phyloP scores from a whole-genome alignment of 2,113 vertebrate genomes.

The Pycnonotus jocosus region DNA sequence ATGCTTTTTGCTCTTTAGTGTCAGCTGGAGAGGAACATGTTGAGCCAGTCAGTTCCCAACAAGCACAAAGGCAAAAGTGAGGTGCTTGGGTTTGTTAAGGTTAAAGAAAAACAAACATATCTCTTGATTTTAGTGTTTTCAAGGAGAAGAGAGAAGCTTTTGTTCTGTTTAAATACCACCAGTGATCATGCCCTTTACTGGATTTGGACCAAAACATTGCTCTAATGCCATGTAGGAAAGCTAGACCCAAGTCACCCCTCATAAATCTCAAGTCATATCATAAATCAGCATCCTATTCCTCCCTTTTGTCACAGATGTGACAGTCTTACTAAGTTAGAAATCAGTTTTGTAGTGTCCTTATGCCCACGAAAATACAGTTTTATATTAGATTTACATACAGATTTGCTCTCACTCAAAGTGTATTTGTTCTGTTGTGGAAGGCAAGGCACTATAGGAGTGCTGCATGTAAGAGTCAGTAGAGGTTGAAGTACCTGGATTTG shows the following conservation, averaged over 20 bases:
- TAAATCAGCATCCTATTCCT: background rate
- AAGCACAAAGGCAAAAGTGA: background rate
- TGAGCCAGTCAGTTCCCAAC: background rate
- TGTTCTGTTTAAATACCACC: background rate
- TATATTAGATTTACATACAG: background rate
- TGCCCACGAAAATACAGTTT: background rate
- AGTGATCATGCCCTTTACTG: background rate
- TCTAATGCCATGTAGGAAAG: background rate
- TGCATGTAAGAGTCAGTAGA: background rate
- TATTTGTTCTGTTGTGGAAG: background rate
- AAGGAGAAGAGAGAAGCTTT: background rate
- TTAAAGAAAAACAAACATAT: background rate
- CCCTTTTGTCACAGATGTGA: background rate
- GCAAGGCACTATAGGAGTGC: background rate
- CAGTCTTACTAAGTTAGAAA: background rate
- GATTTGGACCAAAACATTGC: background rate
- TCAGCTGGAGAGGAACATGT: background rate
- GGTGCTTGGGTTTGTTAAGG: background rate
- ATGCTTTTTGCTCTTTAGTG: background rate
- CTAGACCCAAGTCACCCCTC: background rate
- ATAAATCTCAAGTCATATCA: background rate
- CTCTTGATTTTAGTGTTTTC: background rate
- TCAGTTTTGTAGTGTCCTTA: background rate
- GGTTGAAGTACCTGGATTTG: background rate
- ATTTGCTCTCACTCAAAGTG: background rate